Base-by-base conservation (phyloP, 2,113 vertebrate species). In the Progne subis region DNA sequence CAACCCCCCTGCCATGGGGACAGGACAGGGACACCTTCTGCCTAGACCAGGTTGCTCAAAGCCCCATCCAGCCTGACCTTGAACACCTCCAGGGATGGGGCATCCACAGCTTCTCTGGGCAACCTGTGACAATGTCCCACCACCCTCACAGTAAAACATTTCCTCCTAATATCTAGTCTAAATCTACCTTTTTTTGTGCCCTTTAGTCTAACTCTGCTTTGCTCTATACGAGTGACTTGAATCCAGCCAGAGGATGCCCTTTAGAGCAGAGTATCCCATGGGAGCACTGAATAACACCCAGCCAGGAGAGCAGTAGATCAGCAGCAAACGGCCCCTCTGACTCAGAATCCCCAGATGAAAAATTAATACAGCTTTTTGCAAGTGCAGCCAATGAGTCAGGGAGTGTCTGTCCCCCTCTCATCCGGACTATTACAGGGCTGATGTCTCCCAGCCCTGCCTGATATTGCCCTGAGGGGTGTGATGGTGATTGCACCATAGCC, bases 371-470 rank as follows among this genome's bases (percentile, higher is more conserved):
- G 59, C 29, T 43, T 67, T 77, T 81, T 71, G 39, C 64, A 81
- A 88, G 60, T 95, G 56, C 72, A 92, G 71, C 86, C 80, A 59
- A 2, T 96, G 94, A 96, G 47, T 95, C 92, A 95, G 80, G 47
- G 71, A 90, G 26, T 3, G 1, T 56, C 68, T 70, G 32, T 71
- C 34, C 92, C 75, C 76, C 44, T 91, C 32, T 92, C 8, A 3
- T 37, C 47, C 0, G 0, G 26, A 29, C 82, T 94, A 78, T 96
- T 90, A 88, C 34, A 96, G 49, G 69, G 52, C 29, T 92, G 70
- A 69, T 90, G 49, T 69, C 32, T 79, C 79, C 44, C 67, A 76
- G 82, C 31, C 12, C 61, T 79, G 70, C 65, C 68, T 95, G 68
- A 43, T 53, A 20, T 77, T 87, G 34, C 96, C 88, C 72, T 31